Conservation (phyloP, 37 sponge, comb jelly and placozoan genomes). For the Amphimedon queenslandica region DNA sequence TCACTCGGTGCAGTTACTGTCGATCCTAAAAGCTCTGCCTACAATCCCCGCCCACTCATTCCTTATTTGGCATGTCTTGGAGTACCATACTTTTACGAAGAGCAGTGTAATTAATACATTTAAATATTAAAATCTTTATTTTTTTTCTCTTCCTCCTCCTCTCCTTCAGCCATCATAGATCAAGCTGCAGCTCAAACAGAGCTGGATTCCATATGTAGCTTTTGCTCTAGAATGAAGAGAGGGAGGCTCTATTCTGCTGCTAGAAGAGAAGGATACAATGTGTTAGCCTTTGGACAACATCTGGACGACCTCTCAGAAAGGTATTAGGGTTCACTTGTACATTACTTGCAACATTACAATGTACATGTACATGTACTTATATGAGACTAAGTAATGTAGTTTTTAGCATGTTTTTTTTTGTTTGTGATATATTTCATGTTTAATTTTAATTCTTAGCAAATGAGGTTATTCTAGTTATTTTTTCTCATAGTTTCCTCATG, state of each 20-base stretch:
- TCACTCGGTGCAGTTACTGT: constrained; percentile 87
- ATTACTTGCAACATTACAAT: no score
- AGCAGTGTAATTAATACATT: no score
- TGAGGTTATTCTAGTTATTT: background rate
- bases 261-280: constrained; percentile 84
- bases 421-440: no score
- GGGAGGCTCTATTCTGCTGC: constrained; percentile 83
- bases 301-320: constrained; percentile 91
- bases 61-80: constrained; percentile 70
- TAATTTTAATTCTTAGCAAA: no score
- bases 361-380: no score
- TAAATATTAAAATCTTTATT: no score
- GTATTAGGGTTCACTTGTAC: no score
- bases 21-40: constrained; percentile 78
- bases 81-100: constrained; percentile 84
- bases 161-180: constrained; percentile 67
- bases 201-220: constrained; percentile 79
- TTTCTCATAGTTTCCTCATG: constrained; percentile 78
- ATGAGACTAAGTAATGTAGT: no score
- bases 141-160: no score
- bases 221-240: constrained; percentile 93
- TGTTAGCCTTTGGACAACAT: constrained; percentile 91
- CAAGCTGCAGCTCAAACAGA: constrained; percentile 61
- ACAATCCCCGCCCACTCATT: constrained; percentile 88
- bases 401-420: no score